Evolutionary conservation across 2,888 invertebrate genomes (phyloP), one percentile per base, ranked within the genome.

Genomic region (Nesidiocoris tenuis): DNA sequence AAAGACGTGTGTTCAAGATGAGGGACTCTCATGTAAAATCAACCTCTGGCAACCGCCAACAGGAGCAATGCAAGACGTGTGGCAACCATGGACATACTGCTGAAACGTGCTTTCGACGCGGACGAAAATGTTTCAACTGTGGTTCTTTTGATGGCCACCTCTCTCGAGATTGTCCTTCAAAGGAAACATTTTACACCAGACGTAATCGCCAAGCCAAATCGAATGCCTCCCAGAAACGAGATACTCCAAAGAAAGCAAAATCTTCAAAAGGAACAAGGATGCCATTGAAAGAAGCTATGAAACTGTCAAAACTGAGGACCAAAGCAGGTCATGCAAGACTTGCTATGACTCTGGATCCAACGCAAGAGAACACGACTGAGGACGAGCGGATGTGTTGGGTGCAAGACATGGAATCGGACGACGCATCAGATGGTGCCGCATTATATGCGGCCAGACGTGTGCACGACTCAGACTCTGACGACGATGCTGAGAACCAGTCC

Each of bases 341-440:
- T 3, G 59, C 59, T 9, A 59, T 59, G 7, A 9, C n/a, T 18
- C 3, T 16, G 3, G 59, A 59, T 16, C 19, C 17, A 59, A n/a
- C 3, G n/a, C 3, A 59, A 2, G 19, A 59, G n/a, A 2, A 5
- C 5, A 2, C n/a, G 3, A 3, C 59, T 17, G 59, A 59, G 3
- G 7, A 16, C n/a, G 59, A 59, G 3, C 59, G n/a, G 3, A 59
- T 59, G 59, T 59, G 59, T 16, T 59, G 59, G 59, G 59, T 59
- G 3, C 7, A 59, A 59, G 59, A 59, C 5, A 5, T 59, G 19
- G 59, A 59, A n/a, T 59, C 59, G 3, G 59, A 59, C n/a, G 59
- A 59, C 5, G 19, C 3, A 9, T 59, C n/a, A 9, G 59, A 59
- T 3, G 59, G 59, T 81, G 64, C 66, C 61, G 17, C 59, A 59